Conservation (phyloP, 2,113 vertebrate species). For the Chaenocephalus aceratus region DNA sequence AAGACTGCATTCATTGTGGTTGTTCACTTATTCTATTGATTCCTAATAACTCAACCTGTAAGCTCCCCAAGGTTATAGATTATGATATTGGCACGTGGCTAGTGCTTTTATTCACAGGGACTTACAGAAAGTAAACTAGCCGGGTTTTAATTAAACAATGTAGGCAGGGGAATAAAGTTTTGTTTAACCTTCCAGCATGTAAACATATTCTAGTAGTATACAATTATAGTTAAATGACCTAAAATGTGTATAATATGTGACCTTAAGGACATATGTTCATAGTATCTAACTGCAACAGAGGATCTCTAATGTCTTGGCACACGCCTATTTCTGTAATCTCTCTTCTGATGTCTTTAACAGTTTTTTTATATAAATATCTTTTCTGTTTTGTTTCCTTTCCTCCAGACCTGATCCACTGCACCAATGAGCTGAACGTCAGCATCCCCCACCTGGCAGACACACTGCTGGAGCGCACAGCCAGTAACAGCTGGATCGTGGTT, state of each 20-base stretch:
- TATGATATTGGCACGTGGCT: slow-evolving; percentile 14
- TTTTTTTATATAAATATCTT: not conserved
- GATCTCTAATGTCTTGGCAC: not conserved
- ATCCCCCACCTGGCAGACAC: slow-evolving; percentile 92
- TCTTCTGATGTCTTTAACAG: not conserved
- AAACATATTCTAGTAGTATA: too few species aligned
- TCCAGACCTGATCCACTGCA: slow-evolving; percentile 94
- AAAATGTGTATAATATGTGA: too few species aligned
- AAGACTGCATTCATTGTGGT: slow-evolving; percentile 8
- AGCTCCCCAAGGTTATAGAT: slow-evolving; percentile 38
- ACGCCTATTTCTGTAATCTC: not conserved
- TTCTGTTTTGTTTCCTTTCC: slow-evolving; percentile 15
- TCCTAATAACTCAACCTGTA: slow-evolving; percentile 31
- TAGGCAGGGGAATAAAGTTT: too few species aligned
- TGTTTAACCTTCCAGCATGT: too few species aligned
- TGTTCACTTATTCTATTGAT: slow-evolving; percentile 38
- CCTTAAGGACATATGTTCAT: not conserved
- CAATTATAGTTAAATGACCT: too few species aligned
- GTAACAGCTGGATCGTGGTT: slow-evolving; percentile 96
- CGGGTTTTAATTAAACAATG: not conserved
- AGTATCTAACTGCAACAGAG: not conserved
- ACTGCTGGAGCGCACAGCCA: slow-evolving; percentile 91
- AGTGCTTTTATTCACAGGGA: slow-evolving; percentile 26
- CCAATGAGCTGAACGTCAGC: slow-evolving; percentile 95
- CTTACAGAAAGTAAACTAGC: slow-evolving; percentile 15